Evolutionary conservation across 2,797 vertebrate species (phyloP), one percentile per base, ranked within the genome.

Genomic region (Acestrorhynchus altus): DNA sequence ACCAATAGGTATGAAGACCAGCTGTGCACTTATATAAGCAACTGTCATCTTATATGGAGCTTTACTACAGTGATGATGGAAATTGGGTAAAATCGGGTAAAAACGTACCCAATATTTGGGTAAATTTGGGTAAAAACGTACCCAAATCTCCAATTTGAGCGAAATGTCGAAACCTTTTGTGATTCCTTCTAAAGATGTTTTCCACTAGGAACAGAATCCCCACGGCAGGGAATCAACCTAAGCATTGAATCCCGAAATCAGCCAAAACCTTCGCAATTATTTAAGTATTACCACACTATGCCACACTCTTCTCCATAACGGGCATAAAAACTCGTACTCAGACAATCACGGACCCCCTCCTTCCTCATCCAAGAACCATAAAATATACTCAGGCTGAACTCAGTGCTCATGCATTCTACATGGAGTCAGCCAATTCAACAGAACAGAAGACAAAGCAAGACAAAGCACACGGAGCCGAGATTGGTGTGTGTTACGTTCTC

Each of bases 401-500:
- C 39, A 9, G 24, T 42, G 24, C 49, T 64, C 52, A 57, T 42
- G 63, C 61, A 67, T 9, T 35, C 28, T 63, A 69, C 56, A 73
- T 24, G 31, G 40, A 18, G 44, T 73, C 69, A 57, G 69, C 60
- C 61, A 60, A 66, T 73, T 49, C 42, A 28, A 49, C 51, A 6
- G 70, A 60, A 60, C 63, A 61, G 31, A 63, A 61, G 65, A 69
- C 64, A 68, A 69, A 61, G 65, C 71, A 26, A 68, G 72, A 61
- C 56, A 61, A 52, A 61, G 70, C 49, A 59, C 8, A 35, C 84
- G 78, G 81, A 86, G 87, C 84, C 52, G 85, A 90, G 89, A 89
- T 89, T 88, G 90, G 89, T 89, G 91, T 90, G 90, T 86, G 88
- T 90, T 86, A 82, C 88, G 83, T 80, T 90, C 89, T 90, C 90